Base-by-base conservation (phyloP, 2,797 vertebrate genomes). In the Lacerta viridis region DNA sequence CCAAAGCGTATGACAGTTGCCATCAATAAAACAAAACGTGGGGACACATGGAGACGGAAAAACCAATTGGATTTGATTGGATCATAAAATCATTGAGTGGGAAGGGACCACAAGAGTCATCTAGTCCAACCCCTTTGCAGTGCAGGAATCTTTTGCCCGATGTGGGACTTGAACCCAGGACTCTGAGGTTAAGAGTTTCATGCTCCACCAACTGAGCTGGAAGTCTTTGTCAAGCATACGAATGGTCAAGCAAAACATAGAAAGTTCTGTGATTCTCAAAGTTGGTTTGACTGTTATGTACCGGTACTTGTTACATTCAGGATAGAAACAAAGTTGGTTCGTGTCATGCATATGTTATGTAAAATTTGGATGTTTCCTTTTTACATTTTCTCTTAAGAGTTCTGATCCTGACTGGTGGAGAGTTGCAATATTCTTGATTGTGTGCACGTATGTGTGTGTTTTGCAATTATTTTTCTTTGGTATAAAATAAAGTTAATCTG, bases 1-100 rank as follows among this genome's bases (percentile, higher is more conserved):
- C 9, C 0, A 36, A 64, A 36, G 86, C 2, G 88, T 86, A 80
- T 85, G 87, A 83, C 88, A 87, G 90, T 91, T 33, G 87, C 91
- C 6, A 0, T 1, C 2, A 88, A 72, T n/a, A 86, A 15, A 85
- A 83, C 78, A 87, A 8, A 0, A n/a, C 87, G 87, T 10, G 76
- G 27, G 43, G 46, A 41, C 20, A 76, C 4, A 41, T 27, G 23
- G 39, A 41, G 20, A 77, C 20, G 4, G 20, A 43, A 43, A 25
- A 10, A 8, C 39, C 20, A 27, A 23, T 8, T 76, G 39, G 39
- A 41, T 76, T 43, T 8, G 17, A 76, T 25, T 23, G 74, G 13
- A 4, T 55, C 13, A 55, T 55, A 55, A 13, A 55, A 55, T 4
- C 50, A 15, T 55, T 55, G 50, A 15, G 50, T 4, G 15, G 50